Evolutionary conservation across 2,888 invertebrate genomes (phyloP), one percentile per base, ranked within the genome.

Genomic region (Listrodromus nycthemerus): DNA sequence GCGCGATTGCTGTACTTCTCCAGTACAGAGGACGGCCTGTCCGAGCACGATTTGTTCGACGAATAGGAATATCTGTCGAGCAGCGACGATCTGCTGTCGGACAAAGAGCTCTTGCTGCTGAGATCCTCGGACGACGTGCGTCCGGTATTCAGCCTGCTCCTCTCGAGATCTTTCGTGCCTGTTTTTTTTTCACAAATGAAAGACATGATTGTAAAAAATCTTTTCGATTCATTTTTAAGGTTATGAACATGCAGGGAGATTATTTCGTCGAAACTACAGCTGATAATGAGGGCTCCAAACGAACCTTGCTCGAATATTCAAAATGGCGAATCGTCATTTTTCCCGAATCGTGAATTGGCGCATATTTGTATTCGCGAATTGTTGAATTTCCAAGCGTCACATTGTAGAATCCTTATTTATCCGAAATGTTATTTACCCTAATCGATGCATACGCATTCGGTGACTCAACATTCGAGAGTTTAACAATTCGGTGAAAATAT

Each of bases 101-200:
- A 89, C 80, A 90, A 83, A 45, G 91, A 90, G 86, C 91, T 91
- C 71, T 89, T 91, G 27, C 88, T 79, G n/a, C 90, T 89, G 41
- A 83, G 16, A 80, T 88, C 87, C 48, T 88, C 88, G 7, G 88
- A 83, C 19, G 89, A 87, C n/a, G 88, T 78, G 30, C 89, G 89
- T 48, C 88, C 87, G n/a, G 90, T 81, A 70, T 89, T 90, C 50
- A 89, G 71, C 76, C 91, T 89, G 69, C 89, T 89, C 86, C 91
- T 92, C 13, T 92, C 92, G 74, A 81, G 41, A 69, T 89, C 91
- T 89, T 92, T 93, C 19, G 75, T 73, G 85, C 86, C 92, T 93
- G 81, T 50, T 82, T 7, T 1, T 50, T 67, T 48, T 33, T 33
- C 33, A 33, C 33, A 33, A 33, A 33, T 4, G n/a, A 70, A 69